These are phyloP conservation scores for Eumeta japonica DNA, from an alignment of 1,140 invertebrate species.

Conservation along the genomic window DNA sequence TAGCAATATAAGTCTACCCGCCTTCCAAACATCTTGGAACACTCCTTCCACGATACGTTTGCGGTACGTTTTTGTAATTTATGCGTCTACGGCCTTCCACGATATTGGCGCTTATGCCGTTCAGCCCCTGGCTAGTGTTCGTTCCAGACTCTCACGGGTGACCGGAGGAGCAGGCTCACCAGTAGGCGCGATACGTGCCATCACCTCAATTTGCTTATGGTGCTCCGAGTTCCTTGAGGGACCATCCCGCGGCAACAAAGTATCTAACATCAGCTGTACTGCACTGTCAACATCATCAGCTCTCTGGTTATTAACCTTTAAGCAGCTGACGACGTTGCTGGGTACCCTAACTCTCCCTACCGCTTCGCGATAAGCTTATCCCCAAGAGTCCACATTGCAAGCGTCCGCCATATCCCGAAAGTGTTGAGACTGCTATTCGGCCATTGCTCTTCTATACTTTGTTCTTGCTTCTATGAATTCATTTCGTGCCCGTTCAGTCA, in stretches of 20 bases:
- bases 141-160: too few relatives aligned
- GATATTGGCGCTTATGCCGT: too few relatives aligned
- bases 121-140: too few relatives aligned
- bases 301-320: neutral
- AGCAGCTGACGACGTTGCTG: constrained; percentile 3
- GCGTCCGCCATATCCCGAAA: constrained; percentile 3
- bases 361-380: constrained; percentile 5
- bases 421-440: neutral
- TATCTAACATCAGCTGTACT: neutral
- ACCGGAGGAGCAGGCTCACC: too few relatives aligned
- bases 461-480: constrained; percentile 3
- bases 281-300: neutral
- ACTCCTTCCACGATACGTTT: constrained; percentile 16
- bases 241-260: constrained; percentile 6
- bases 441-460: too few relatives aligned
- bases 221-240: too few relatives aligned
- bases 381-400: constrained; percentile 7
- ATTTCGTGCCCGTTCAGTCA: constrained; percentile 3
- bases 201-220: too few relatives aligned
- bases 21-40: constrained; percentile 40
- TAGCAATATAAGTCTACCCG: constrained; percentile 22
- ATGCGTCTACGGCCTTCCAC: too few relatives aligned
- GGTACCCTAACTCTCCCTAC: constrained; percentile 4
- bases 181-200: too few relatives aligned
- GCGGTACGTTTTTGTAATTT: too few relatives aligned